Conservation (phyloP, 2,113 vertebrate genomes). For the Brienomyrus brachyistius region DNA sequence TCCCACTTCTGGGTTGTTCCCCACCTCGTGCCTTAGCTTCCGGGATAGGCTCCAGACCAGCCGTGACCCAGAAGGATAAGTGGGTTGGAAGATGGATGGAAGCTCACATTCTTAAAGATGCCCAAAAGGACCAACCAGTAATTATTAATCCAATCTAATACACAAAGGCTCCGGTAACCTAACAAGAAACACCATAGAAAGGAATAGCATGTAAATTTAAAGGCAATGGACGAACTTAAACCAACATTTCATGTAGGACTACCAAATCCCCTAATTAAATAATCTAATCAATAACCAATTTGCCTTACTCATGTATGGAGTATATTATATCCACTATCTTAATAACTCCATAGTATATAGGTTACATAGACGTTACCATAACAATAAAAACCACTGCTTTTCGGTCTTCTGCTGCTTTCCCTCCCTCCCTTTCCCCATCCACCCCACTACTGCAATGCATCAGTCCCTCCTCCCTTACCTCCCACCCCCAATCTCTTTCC, state of each 20-base stretch:
- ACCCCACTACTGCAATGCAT: conserved; percentile 45
- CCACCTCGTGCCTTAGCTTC: too few relatives aligned
- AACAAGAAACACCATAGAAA: background rate
- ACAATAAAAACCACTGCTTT: conserved; percentile 37
- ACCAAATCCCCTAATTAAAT: background rate
- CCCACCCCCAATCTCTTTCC: conserved; percentile 10
- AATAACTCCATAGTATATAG: background rate
- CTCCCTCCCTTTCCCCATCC: conserved; percentile 21
- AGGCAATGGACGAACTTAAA: background rate
- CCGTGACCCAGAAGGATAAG: too few relatives aligned
- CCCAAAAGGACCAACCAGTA: background rate
- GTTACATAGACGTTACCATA: conserved; percentile 38
- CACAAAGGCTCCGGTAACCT: background rate
- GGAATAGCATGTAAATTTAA: background rate
- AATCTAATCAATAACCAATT: background rate
- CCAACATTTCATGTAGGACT: background rate
- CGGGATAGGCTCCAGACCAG: too few relatives aligned
- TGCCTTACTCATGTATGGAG: background rate
- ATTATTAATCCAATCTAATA: background rate
- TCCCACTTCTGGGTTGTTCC: too few relatives aligned
- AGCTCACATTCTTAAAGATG: background rate
- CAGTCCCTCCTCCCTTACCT: conserved; percentile 30
- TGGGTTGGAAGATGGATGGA: too few relatives aligned
- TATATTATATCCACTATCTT: background rate
- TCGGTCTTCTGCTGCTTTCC: background rate